These are phyloP conservation scores for Dicaeum eximium DNA, from an alignment of 2,113 vertebrate species.

Conservation along the genomic window DNA sequence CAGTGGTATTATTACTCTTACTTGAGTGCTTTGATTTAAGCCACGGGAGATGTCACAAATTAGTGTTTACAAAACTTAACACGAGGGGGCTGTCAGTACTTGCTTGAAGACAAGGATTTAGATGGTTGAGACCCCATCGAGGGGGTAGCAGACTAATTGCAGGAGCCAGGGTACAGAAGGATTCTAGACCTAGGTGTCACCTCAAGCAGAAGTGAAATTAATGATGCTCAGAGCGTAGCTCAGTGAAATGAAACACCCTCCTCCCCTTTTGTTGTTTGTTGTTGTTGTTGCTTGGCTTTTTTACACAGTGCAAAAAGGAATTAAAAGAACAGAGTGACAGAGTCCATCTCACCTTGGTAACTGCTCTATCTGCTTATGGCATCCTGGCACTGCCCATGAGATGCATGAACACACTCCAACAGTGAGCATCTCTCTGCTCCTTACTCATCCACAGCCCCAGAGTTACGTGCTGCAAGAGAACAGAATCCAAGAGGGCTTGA, in stretches of 20 bases:
- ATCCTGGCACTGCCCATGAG: neutral
- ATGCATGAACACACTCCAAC: neutral
- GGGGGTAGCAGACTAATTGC: neutral
- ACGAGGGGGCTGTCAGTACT: constrained; percentile 65
- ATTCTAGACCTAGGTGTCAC: neutral
- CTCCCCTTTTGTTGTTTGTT: neutral
- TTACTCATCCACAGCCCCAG: neutral
- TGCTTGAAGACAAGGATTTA: constrained; percentile 16
- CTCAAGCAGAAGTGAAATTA: neutral
- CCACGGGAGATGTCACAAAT: constrained; percentile 62
- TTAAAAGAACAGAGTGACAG: neutral
- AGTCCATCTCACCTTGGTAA: neutral
- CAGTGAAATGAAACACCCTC: neutral
- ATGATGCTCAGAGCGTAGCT: neutral
- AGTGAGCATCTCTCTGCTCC: neutral
- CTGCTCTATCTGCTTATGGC: neutral
- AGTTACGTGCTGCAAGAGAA: neutral
- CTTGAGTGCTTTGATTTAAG: constrained; percentile 58
- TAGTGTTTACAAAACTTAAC: constrained; percentile 67
- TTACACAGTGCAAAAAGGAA: neutral
- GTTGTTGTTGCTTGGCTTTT: neutral
- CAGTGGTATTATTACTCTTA: constrained; percentile 52
- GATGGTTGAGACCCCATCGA: constrained; percentile 15
- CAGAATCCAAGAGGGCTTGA: neutral
- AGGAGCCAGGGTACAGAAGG: neutral